Evolutionary conservation across 2,797 vertebrate species (phyloP), one percentile per base, ranked within the genome.

Genomic region (Odontamblyopus rebecca): DNA sequence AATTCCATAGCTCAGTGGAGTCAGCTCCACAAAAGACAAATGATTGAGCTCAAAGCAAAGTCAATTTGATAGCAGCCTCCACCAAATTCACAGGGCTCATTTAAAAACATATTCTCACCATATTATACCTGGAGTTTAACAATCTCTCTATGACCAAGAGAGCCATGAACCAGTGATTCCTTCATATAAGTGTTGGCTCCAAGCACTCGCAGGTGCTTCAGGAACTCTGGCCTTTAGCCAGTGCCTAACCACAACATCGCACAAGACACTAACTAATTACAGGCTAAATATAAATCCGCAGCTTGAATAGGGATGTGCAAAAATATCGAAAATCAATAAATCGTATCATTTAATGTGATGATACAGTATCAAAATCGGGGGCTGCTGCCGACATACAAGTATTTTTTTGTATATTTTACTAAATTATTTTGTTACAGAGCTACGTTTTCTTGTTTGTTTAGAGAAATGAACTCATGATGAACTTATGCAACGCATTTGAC

Each of bases 91-190:
- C 41, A 27, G 63, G 23, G 15, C 13, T 64, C n/a, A 13, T 6
- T 27, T 9, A 30, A n/a, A 57, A 54, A 27, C 13, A 56, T 44
- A 29, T 51, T 48, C 23, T 53, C 3, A 68, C n/a, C 26, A 60
- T 69, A 44, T 41, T 65, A 5, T 72, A 7, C 29, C 29, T 29
- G 6, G 1, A 26, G 63, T n/a, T 44, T 5, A 12, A 41, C 0
- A 29, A 23, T 56, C 32, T 68, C 18, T 68, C 27, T 27, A 51
- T 9, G n/a, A 19, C 23, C 12, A 26, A 65, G 5, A 50, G 19
- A 62, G 23, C 16, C 56, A 64, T 54, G 35, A 18, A 44, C 23
- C 57, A 69, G 35, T 70, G n/a, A 48, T 3, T 66, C 66, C 62
- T 41, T 72, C 44, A 66, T 66, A 16, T 27, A 11, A 65, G 15